These are phyloP conservation scores for Ursus arctos DNA, from an alignment of 2,113 vertebrate species.

Conservation along the genomic window DNA sequence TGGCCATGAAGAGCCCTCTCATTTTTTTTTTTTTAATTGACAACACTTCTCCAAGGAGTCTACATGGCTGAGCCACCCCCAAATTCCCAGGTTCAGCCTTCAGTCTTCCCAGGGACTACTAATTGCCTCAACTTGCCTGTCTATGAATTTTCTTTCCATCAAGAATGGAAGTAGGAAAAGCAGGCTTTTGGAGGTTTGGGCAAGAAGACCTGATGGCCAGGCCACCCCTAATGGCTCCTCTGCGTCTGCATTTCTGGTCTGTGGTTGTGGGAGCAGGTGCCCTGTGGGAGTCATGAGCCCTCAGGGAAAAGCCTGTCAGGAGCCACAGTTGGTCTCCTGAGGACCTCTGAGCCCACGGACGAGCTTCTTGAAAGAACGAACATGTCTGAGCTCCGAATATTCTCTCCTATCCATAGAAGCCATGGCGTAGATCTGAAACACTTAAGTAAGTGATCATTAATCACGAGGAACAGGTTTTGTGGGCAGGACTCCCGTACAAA, in stretches of 20 bases:
- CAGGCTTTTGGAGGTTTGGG: background rate
- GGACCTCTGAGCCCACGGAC: background rate
- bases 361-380: slow-evolving; percentile 13
- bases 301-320: background rate
- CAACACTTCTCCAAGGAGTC: background rate
- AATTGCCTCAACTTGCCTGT: background rate
- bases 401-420: slow-evolving; percentile 18
- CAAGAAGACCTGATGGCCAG: background rate
- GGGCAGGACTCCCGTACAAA: background rate
- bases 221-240: background rate
- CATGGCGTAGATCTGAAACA: slow-evolving; percentile 1
- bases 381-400: background rate
- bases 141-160: background rate
- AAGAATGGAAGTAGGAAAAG: background rate
- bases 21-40: background rate
- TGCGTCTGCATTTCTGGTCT: background rate
- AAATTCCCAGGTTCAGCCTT: background rate
- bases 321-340: background rate
- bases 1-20: background rate
- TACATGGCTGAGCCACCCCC: background rate
- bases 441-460: background rate
- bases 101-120: background rate
- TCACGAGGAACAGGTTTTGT: background rate
- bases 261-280: no score
- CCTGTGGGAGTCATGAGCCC: background rate